Conservation (phyloP, 1,140 invertebrate genomes). For the Schmidtea mediterranea region DNA sequence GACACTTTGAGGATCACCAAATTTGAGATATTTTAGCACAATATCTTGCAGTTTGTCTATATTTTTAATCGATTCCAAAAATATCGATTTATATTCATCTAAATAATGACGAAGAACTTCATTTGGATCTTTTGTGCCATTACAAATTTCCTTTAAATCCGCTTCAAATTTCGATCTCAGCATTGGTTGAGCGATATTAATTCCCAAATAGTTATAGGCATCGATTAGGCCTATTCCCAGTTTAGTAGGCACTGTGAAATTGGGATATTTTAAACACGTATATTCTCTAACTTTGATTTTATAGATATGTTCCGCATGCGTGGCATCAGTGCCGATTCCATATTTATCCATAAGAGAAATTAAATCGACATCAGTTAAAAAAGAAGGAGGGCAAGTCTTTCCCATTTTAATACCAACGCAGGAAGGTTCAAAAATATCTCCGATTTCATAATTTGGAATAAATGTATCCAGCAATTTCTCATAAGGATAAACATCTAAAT, state of each 20-base stretch:
- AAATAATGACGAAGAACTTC: too few relatives aligned
- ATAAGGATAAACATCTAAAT: constrained; percentile 67
- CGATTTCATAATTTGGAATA: constrained; percentile 43
- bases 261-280: constrained; percentile 43
- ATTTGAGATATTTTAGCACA: too few relatives aligned
- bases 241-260: constrained; percentile 52
- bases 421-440: constrained; percentile 12
- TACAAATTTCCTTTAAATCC: constrained; percentile 41
- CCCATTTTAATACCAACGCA: constrained; percentile 31
- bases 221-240: constrained; percentile 85
- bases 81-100: too few relatives aligned
- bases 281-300: constrained; percentile 67
- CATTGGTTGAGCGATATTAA: constrained; percentile 62
- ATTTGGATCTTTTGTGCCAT: too few relatives aligned
- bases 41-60: too few relatives aligned
- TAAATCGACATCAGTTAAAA: constrained; percentile 82
- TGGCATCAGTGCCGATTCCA: constrained; percentile 92
- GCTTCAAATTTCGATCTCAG: constrained; percentile 63
- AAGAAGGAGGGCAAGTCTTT: constrained; percentile 49
- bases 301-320: constrained; percentile 95
- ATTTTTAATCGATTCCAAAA: too few relatives aligned
- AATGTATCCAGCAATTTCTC: constrained; percentile 77
- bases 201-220: constrained; percentile 75
- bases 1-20: too few relatives aligned
- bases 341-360: constrained; percentile 97